Conservation (phyloP, 2,888 invertebrate genomes). For the Scaptomyza parva region DNA sequence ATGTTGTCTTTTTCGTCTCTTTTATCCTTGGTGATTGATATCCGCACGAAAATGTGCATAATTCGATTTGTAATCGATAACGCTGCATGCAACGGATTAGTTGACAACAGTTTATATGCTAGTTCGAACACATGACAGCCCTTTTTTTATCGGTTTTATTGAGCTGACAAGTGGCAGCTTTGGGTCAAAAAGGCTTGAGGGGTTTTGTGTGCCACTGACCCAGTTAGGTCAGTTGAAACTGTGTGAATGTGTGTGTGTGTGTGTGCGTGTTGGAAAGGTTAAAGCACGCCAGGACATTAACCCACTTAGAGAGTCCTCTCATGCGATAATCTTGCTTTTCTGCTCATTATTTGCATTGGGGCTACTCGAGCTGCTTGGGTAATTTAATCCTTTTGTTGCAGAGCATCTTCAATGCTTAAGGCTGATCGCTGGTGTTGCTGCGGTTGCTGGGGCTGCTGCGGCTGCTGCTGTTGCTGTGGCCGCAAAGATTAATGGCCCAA, state of each 20-base stretch:
- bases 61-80: conserved; percentile 72
- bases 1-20: conserved; percentile 1
- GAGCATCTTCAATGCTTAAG: conserved; percentile 57
- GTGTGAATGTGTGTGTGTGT: neutral
- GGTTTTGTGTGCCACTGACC: conserved; percentile 69
- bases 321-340: conserved; percentile 22
- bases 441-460: neutral
- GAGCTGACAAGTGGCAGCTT: conserved; percentile 37
- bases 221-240: conserved; percentile 48
- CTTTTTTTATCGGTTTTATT: conserved; percentile 10
- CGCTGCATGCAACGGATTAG: conserved; percentile 17
- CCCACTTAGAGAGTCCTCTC: conserved; percentile 51
- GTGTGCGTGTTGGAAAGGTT: conserved; percentile 56
- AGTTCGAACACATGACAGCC: conserved; percentile 7
- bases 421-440: conserved; percentile 47
- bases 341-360: conserved; percentile 34
- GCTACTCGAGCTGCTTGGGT: conserved; percentile 43
- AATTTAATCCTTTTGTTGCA: conserved; percentile 65
- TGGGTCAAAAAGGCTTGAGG: conserved; percentile 51
- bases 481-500: conserved; percentile 44
- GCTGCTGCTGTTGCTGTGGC: conserved; percentile 15
- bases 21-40: conserved; percentile 52
- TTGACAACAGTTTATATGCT: conserved; percentile 15
- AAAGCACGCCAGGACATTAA: conserved; percentile 77
- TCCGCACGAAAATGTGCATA: conserved; percentile 47